Conservation (phyloP, 2,113 vertebrate genomes). For the Chloebia gouldiae region DNA sequence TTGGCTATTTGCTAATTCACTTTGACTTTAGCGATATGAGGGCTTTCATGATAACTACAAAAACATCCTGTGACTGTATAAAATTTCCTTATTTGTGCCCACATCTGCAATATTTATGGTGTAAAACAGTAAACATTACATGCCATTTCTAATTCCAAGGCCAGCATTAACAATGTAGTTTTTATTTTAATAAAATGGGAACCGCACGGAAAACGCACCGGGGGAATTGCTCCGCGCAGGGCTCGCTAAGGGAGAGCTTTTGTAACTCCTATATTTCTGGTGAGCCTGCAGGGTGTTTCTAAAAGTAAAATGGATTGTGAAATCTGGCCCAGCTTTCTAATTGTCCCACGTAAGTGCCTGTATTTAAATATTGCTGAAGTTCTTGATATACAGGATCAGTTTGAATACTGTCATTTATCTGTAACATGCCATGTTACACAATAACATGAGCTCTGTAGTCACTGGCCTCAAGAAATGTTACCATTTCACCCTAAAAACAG, state of each 20-base stretch:
- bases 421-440: not conserved
- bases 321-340: constrained; percentile 7
- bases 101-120: not conserved
- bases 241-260: not conserved
- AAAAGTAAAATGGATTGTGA: not conserved
- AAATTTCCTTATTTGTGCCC: constrained; percentile 12
- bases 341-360: not conserved
- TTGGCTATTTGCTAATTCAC: not conserved
- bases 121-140: not conserved
- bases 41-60: not conserved
- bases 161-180: not conserved
- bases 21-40: not conserved
- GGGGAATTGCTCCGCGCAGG: not conserved
- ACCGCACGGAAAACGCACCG: fast-evolving
- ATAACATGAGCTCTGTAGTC: not conserved
- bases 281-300: not conserved
- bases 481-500: not conserved
- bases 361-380: not conserved
- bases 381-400: not conserved
- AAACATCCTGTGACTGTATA: constrained; percentile 42
- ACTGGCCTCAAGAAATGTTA: not conserved
- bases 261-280: not conserved
- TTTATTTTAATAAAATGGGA: constrained; percentile 1
- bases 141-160: constrained; percentile 22
- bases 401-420: not conserved